A percentile compares a stretch with the other conserved stretches of the same genome.
Conservation (phyloP, 1,140 invertebrate species). For the Wiebesia pumilae region DNA sequence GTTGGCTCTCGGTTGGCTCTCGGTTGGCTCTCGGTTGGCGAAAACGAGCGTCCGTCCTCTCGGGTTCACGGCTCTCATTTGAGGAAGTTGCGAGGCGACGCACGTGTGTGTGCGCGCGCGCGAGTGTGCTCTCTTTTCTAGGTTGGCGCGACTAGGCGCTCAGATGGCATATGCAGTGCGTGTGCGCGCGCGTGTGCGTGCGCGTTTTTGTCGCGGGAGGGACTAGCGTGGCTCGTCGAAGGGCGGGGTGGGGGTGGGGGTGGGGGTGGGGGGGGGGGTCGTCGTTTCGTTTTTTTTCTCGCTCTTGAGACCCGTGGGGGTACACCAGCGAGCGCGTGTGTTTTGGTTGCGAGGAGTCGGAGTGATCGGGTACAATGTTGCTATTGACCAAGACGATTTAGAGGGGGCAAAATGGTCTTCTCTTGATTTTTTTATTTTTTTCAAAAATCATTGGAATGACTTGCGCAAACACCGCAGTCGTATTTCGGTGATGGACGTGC, state of each 20-base stretch:
- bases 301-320: neutral
- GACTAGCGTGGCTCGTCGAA: neutral
- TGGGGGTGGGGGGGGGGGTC: neutral
- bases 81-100: slow-evolving; percentile 31
- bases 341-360: neutral
- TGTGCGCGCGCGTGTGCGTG: too few relatives aligned
- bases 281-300: neutral
- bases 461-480: too few relatives aligned
- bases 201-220: neutral
- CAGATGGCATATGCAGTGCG: too few relatives aligned
- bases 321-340: neutral
- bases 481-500: too few relatives aligned
- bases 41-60: neutral
- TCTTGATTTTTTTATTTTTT: too few relatives aligned
- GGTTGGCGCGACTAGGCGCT: too few relatives aligned
- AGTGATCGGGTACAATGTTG: neutral
- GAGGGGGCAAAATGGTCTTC: too few relatives aligned
- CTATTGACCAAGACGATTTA: neutral
- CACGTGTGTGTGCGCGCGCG: neutral
- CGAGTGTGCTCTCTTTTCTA: slow-evolving; percentile 4
- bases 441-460: too few relatives aligned
- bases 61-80: slow-evolving; percentile 9
- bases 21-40: too few relatives aligned
- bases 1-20: too few relatives aligned
- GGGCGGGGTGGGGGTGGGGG: neutral